A percentile compares a stretch with the other conserved stretches of the same genome.
These are phyloP conservation scores for Piaya cayana DNA, from an alignment of 2,113 vertebrate genomes.

Conservation along the genomic window DNA sequence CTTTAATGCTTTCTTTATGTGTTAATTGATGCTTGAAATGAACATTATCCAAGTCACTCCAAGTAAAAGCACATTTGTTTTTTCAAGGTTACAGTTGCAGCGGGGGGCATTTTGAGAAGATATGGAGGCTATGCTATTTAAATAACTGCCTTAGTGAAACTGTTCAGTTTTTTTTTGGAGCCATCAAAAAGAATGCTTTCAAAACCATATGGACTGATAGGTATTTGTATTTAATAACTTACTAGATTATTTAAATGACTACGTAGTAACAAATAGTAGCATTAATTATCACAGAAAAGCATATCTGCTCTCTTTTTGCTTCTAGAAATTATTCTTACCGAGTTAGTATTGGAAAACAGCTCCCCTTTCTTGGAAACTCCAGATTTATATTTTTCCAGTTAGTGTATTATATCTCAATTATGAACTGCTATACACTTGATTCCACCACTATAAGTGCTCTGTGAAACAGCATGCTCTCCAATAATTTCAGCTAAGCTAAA, in stretches of 20 bases:
- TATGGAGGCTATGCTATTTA: no score
- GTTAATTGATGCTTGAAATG: no score
- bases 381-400: not conserved
- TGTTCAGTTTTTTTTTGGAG: no score
- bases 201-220: no score
- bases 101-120: no score
- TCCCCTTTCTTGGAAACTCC: not conserved
- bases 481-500: not conserved
- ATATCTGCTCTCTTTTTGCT: not conserved
- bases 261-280: not conserved
- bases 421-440: not conserved
- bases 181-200: no score
- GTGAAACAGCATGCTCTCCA: not conserved
- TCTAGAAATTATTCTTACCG: not conserved
- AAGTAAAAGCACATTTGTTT: no score
- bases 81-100: no score
- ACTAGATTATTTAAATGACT: not conserved
- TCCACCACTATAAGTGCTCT: accelerated
- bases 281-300: not conserved
- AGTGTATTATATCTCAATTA: not conserved
- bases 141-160: no score
- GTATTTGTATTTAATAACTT: not conserved
- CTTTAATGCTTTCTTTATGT: no score
- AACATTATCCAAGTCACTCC: no score
- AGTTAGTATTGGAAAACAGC: not conserved